Evolutionary conservation across 2,113 vertebrate species (phyloP).

Genomic region (Pelobates fuscus): DNA sequence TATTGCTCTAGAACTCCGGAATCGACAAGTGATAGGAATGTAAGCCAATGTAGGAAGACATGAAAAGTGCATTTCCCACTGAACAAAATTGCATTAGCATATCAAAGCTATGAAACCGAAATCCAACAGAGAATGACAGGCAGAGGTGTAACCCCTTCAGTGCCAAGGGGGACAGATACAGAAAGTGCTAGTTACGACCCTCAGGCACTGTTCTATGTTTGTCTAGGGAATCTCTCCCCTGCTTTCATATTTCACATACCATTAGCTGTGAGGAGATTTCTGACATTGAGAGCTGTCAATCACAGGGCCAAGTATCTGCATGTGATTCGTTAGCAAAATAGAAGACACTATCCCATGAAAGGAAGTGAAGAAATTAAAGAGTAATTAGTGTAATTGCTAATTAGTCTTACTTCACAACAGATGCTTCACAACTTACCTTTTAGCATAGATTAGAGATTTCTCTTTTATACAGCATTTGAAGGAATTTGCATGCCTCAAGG

Average conservation of each 20-base stretch:
- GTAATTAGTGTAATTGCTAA: slow-evolving; percentile 8
- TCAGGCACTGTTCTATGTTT: neutral
- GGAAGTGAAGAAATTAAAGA: neutral
- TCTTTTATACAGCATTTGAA: too few relatives aligned
- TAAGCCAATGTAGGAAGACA: slow-evolving; percentile 25
- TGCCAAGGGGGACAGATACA: neutral
- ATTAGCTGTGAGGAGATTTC: slow-evolving; percentile 4
- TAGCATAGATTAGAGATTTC: neutral
- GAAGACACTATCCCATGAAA: neutral
- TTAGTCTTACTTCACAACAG: neutral
- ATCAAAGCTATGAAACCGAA: slow-evolving; percentile 39
- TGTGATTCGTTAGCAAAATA: neutral
- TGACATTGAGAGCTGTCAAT: slow-evolving; percentile 20
- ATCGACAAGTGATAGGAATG: slow-evolving; percentile 2
- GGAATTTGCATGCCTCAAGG: too few relatives aligned
- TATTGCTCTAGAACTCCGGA: slow-evolving; percentile 29
- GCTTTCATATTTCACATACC: slow-evolving; percentile 28
- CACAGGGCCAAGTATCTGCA: neutral
- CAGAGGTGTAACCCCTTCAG: slow-evolving; percentile 44
- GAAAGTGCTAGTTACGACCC: neutral
- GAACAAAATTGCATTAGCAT: slow-evolving; percentile 48
- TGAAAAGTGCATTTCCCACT: slow-evolving; percentile 36
- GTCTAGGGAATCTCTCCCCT: slow-evolving; percentile 30
- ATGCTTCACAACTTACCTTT: neutral
- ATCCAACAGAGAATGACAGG: slow-evolving; percentile 27